phyloP scores from a whole-genome alignment of 2,797 vertebrate genomes.

The Hozukius guyotensis region DNA sequence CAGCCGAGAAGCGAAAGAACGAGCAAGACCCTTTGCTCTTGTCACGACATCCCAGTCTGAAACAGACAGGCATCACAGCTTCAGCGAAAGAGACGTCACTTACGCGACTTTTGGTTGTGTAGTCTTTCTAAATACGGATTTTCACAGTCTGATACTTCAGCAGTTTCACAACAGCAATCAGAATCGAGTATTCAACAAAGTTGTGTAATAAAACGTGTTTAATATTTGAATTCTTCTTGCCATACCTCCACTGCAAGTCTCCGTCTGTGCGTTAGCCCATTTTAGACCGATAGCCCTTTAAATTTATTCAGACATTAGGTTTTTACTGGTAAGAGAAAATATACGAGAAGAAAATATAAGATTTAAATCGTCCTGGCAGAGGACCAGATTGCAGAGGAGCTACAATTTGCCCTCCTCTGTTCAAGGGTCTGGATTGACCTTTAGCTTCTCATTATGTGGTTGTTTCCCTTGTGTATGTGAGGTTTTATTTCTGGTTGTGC shows the following conservation, averaged over 20 bases:
- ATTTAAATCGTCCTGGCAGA: neutral
- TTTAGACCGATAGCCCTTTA: neutral
- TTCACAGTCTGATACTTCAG: neutral
- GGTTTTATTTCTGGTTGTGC: constrained; percentile 32
- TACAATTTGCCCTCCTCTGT: neutral
- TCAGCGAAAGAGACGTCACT: rapidly evolving
- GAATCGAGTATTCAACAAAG: neutral
- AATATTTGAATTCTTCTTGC: neutral
- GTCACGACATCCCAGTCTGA: neutral
- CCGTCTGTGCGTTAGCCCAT: neutral
- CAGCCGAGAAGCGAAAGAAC: rapidly evolving
- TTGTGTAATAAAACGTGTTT: neutral
- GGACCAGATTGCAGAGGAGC: neutral
- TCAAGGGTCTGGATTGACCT: constrained; percentile 23
- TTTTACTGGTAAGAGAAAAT: neutral
- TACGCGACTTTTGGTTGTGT: neutral
- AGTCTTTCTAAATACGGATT: neutral
- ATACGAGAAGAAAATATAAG: neutral
- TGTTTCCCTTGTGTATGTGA: constrained; percentile 15
- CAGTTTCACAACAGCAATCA: neutral
- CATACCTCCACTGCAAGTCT: neutral
- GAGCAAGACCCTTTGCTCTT: too few species aligned
- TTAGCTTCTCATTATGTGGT: constrained; percentile 37
- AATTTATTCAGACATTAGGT: neutral
- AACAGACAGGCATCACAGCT: neutral